phyloP scores from a whole-genome alignment of 37 sponge, comb jelly and placozoan species.

The Theonella swinhoei region DNA sequence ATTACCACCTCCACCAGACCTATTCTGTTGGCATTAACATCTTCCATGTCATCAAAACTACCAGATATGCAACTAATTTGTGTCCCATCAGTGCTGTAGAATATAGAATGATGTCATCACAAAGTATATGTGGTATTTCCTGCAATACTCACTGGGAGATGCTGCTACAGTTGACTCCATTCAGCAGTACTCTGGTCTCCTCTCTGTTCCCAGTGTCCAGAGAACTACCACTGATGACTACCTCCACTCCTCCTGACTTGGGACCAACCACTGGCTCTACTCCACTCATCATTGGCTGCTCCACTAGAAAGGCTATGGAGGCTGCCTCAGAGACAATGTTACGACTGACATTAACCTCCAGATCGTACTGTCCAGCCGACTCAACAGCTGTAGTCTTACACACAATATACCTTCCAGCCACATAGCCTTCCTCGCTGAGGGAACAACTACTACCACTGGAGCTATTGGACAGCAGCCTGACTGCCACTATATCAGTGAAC shows the following conservation, averaged over 20 bases:
- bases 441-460: constrained; percentile 33
- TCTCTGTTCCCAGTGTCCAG: constrained; percentile 67
- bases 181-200: constrained; percentile 30
- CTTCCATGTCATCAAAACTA: neutral
- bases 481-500: neutral
- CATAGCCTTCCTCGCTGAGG: constrained; percentile 15
- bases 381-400: constrained; percentile 23
- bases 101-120: neutral
- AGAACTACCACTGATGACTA: constrained; percentile 58
- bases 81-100: neutral
- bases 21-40: neutral
- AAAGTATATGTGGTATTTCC: neutral
- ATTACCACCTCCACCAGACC: constrained; percentile 29
- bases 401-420: constrained; percentile 14
- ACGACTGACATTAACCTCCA: neutral
- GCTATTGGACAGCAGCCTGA: constrained; percentile 11
- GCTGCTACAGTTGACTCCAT: no score
- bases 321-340: neutral
- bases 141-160: constrained; percentile 4
- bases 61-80: neutral
- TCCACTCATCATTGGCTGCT: constrained; percentile 22
- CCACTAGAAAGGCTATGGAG: neutral
- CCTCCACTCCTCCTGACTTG: constrained; percentile 64
- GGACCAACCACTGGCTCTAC: constrained; percentile 78
- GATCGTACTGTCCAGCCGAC: neutral